Percentiles rank a stretch among this genome's conserved stretches.
phyloP scores from a whole-genome alignment of 2,888 invertebrate genomes.

The Cordylochernes scorpioides region DNA sequence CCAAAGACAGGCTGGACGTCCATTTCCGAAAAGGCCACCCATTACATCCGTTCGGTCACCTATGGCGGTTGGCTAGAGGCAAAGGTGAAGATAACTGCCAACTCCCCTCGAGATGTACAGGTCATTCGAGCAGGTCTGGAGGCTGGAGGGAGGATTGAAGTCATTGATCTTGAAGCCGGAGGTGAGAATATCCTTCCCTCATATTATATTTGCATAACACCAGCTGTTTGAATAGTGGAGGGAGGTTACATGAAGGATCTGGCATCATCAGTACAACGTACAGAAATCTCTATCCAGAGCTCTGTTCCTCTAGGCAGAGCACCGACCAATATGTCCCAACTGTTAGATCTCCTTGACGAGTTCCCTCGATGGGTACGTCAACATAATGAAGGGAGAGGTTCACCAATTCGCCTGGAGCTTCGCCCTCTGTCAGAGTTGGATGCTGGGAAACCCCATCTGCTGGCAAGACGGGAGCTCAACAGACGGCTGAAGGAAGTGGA shows the following conservation, averaged over 20 bases:
- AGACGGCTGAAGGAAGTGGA: conserved; percentile 5
- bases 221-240: conserved; percentile 2
- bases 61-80: conserved; percentile 5
- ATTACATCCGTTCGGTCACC: conserved; percentile 8
- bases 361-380: conserved; percentile 5
- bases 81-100: neutral
- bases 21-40: conserved; percentile 3
- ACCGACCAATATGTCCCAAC: conserved; percentile 6
- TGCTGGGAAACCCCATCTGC: conserved; percentile 4
- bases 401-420: conserved; percentile 8
- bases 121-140: conserved; percentile 5
- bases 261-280: conserved; percentile 4
- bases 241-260: conserved; percentile 8
- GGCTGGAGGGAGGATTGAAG: conserved; percentile 6
- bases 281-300: conserved; percentile 9
- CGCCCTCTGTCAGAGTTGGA: conserved; percentile 7
- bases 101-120: neutral
- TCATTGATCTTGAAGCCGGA: conserved; percentile 8
- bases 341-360: conserved; percentile 3
- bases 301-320: conserved; percentile 6
- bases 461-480: conserved; percentile 3
- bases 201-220: neutral
- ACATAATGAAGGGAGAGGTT: conserved; percentile 6
- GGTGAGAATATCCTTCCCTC: conserved; percentile 2
- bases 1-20: conserved; percentile 5